These are phyloP conservation scores for Lophotis ruficrista DNA, from an alignment of 2,113 vertebrate genomes.

Conservation along the genomic window DNA sequence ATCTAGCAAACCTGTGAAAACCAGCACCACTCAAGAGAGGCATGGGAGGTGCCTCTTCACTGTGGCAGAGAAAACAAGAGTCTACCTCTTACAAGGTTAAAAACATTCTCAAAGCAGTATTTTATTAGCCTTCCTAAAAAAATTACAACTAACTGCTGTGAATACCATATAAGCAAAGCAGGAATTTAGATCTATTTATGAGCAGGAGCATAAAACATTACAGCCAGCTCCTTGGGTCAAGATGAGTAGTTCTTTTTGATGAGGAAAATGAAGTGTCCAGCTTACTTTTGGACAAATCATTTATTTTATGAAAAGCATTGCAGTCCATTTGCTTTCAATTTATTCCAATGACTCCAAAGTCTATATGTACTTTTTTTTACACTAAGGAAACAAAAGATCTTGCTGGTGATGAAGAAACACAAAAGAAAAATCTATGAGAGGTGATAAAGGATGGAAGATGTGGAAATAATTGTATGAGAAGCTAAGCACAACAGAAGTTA, in stretches of 20 bases:
- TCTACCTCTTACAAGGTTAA: background rate
- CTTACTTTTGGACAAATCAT: background rate
- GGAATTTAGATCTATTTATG: background rate
- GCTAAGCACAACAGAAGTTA: background rate
- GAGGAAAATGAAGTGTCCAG: background rate
- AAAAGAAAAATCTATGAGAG: background rate
- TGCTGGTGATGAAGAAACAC: background rate
- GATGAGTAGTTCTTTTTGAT: background rate
- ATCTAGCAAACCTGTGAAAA: background rate
- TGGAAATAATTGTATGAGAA: background rate
- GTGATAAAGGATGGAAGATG: background rate
- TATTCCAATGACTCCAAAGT: background rate
- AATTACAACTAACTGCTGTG: background rate
- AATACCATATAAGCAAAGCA: background rate
- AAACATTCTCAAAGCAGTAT: background rate
- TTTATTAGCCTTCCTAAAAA: background rate
- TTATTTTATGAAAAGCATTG: background rate
- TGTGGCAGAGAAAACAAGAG: background rate
- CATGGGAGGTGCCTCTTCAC: background rate
- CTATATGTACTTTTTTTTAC: background rate
- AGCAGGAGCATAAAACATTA: background rate
- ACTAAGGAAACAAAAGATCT: background rate
- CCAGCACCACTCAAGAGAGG: background rate
- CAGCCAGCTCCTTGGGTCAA: background rate
- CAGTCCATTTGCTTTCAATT: background rate